Base-by-base conservation (phyloP, 2,888 invertebrate genomes). In the Philaethria dido region DNA sequence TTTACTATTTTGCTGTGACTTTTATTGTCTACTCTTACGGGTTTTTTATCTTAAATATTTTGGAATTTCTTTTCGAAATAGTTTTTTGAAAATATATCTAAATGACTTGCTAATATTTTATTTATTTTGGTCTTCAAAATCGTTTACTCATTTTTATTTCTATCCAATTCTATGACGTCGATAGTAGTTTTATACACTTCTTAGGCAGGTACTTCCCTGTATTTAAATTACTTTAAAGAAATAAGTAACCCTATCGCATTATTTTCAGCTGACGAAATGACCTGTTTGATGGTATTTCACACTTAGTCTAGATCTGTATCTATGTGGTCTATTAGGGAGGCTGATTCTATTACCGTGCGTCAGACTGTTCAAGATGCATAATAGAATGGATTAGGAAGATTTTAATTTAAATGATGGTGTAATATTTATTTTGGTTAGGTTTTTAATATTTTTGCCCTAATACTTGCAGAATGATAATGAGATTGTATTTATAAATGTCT, bases 251-350 rank as follows among this genome's bases (percentile, higher is more conserved):
- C 16, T 52, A 52, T 47, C 5, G 44, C 36, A 52, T 57, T 62
- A 42, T 39, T 45, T 61, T 66, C 70, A 68, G 62, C 64, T 68
- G 60, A 63, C 66, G 59, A 16, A 50, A 50, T 68, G 55, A 57
- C 60, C 60, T 68, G 66, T 52, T 71, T 69, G 66, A 68, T 72
- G 66, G 50, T 50, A 67, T 71, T 69, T 69, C 68, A 73, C 71
- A 71, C 64, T 63, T 54, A 54, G 39, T 55, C 20, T 39, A 36
- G 20, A 50, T 50, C 9, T 29, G 29, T n/a, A 29, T 50, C 16
- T 52, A n/a, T n/a, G 3, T 16, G 16, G 50, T 52, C 9, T 52
- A 50, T 29, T 50, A 29, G 29, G 29, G 14, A 48, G 14, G 14
- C 45, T 6, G 45, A 18, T 1, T 20, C 18, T 45, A 11, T 45